A percentile compares a stretch with the other conserved stretches of the same genome.
phyloP scores from a whole-genome alignment of 1,140 invertebrate genomes.

The Cydia fagiglandana region DNA sequence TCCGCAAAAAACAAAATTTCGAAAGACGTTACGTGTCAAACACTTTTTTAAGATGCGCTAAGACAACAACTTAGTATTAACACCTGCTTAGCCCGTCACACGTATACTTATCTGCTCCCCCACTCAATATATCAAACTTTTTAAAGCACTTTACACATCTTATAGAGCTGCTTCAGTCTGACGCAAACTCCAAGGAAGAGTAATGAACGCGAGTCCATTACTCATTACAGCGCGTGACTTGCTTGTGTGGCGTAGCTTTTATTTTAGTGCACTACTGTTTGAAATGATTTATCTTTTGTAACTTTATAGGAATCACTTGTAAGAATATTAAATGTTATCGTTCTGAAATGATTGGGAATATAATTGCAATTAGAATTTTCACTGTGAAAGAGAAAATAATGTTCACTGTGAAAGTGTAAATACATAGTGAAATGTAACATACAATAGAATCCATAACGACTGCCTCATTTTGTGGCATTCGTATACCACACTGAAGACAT shows the following conservation, averaged over 20 bases:
- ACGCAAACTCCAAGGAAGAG: conserved; percentile 22
- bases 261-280: conserved; percentile 53
- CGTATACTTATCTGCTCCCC: conserved; percentile 20
- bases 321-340: background rate
- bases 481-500: no score
- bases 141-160: conserved; percentile 26
- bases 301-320: conserved; percentile 35
- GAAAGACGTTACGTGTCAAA: background rate
- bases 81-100: conserved; percentile 20
- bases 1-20: background rate
- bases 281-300: conserved; percentile 47
- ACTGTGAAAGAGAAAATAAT: no score
- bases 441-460: no score
- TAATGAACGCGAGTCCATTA: conserved; percentile 49
- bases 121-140: conserved; percentile 29
- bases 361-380: background rate
- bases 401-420: no score
- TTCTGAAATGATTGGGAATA: background rate
- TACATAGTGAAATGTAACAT: no score
- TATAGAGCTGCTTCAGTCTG: conserved; percentile 25
- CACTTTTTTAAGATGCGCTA: background rate
- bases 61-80: conserved; percentile 1
- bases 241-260: conserved; percentile 46
- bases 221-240: conserved; percentile 62
- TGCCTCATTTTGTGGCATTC: background rate